phyloP scores from a whole-genome alignment of 2,113 vertebrate species.

The Chitala chitala region DNA sequence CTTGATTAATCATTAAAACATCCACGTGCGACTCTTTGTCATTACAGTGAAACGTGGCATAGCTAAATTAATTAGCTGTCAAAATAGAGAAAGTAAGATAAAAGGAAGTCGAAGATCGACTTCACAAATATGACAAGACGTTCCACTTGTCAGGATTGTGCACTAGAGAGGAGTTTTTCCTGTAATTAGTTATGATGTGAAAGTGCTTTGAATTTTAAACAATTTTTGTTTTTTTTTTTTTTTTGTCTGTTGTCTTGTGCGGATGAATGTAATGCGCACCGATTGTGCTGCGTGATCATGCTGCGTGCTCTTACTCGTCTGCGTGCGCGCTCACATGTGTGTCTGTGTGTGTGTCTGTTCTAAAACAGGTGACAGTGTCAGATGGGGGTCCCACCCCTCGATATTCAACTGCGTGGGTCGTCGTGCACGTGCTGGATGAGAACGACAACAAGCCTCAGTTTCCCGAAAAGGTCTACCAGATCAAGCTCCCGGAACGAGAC shows the following conservation, averaged over 20 bases:
- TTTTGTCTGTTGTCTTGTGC: conserved; percentile 3
- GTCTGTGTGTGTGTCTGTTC: conserved; percentile 9
- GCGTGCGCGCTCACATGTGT: neutral
- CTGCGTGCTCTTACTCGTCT: too few species aligned
- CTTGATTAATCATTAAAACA: conserved; percentile 28
- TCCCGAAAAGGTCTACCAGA: conserved; percentile 89
- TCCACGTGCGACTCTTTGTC: conserved; percentile 18
- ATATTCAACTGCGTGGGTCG: conserved; percentile 84
- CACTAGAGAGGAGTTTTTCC: conserved; percentile 4
- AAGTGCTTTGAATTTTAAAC: conserved; percentile 26
- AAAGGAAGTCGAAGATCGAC: conserved; percentile 42
- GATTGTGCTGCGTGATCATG: neutral
- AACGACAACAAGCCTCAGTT: conserved; percentile 95
- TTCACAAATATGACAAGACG: conserved; percentile 43
- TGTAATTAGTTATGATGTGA: conserved; percentile 25
- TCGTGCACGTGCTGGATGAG: conserved; percentile 86
- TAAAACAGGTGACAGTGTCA: conserved; percentile 78
- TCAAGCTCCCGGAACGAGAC: conserved; percentile 85
- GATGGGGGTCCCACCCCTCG: conserved; percentile 77
- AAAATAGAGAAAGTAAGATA: conserved; percentile 41
- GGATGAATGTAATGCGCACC: neutral
- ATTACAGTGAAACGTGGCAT: conserved; percentile 34
- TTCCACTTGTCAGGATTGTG: conserved; percentile 27
- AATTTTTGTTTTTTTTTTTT: neutral
- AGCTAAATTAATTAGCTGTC: conserved; percentile 54